Evolutionary conservation across 2,797 vertebrate species (phyloP).

Genomic region (Syndactyla subalaris): DNA sequence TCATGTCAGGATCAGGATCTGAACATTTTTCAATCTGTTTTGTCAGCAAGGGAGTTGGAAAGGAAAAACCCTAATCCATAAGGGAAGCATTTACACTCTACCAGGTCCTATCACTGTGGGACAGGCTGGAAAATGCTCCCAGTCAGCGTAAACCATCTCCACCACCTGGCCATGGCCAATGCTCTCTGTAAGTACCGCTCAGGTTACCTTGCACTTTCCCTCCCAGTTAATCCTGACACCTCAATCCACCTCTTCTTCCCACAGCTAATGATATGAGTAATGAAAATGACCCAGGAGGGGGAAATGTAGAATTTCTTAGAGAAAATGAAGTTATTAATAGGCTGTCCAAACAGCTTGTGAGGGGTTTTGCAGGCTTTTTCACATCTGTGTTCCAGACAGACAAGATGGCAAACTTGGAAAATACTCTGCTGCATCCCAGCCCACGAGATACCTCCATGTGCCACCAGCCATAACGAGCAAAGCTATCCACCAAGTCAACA

Average conservation of each 20-base stretch:
- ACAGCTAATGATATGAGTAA: neutral
- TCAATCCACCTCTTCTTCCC: neutral
- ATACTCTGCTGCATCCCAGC: neutral
- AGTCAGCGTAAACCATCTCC: neutral
- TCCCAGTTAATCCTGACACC: neutral
- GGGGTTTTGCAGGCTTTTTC: neutral
- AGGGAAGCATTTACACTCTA: neutral
- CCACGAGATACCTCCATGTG: fast-evolving
- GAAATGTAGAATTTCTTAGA: neutral
- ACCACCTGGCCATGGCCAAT: fast-evolving
- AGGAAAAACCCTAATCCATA: neutral
- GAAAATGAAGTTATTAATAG: neutral
- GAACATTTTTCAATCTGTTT: neutral
- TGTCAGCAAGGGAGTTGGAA: neutral
- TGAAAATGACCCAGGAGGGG: neutral
- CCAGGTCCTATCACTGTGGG: fast-evolving
- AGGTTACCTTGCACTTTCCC: neutral
- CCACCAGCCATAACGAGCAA: neutral
- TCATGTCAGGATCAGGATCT: neutral
- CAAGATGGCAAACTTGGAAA: neutral
- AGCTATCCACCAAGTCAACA: neutral
- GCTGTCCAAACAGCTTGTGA: neutral
- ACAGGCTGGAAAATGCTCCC: neutral
- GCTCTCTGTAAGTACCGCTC: neutral
- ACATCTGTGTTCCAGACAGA: neutral